Evolutionary conservation across 1,140 invertebrate genomes (phyloP).

Genomic region (Ips nitidus): DNA sequence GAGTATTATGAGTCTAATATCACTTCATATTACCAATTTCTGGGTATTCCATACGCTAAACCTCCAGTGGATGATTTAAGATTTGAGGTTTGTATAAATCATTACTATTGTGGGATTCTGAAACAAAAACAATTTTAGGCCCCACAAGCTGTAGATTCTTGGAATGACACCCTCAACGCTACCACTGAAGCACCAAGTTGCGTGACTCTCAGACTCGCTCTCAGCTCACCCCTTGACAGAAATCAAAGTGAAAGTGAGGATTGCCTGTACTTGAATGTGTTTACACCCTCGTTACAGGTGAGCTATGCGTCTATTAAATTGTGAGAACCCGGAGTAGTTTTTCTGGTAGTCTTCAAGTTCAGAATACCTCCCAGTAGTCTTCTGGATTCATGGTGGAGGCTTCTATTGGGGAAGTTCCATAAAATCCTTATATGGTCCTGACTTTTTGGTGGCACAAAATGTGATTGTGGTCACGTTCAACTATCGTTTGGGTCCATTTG

Average conservation of each 20-base stretch:
- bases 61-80: constrained; percentile 20
- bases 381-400: constrained; percentile 76
- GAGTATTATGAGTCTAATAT: constrained; percentile 4
- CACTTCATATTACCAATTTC: constrained; percentile 18
- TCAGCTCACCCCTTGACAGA: neutral
- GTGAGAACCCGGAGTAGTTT: neutral
- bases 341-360: neutral
- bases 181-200: constrained; percentile 1
- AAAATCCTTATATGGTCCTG: constrained; percentile 63
- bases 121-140: constrained; percentile 13
- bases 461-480: constrained; percentile 68
- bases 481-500: constrained; percentile 68
- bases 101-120: neutral
- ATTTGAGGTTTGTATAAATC: constrained; percentile 12
- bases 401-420: constrained; percentile 65
- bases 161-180: constrained; percentile 11
- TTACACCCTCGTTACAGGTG: constrained; percentile 7
- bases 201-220: neutral
- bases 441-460: constrained; percentile 66
- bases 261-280: constrained; percentile 23
- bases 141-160: constrained; percentile 6
- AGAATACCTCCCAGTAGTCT: constrained; percentile 62
- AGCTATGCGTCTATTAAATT: neutral
- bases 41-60: constrained; percentile 20
- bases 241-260: constrained; percentile 16